Evolutionary conservation across 2,888 invertebrate species (phyloP).

Genomic region (Imbricaverruca yamaguchii): DNA sequence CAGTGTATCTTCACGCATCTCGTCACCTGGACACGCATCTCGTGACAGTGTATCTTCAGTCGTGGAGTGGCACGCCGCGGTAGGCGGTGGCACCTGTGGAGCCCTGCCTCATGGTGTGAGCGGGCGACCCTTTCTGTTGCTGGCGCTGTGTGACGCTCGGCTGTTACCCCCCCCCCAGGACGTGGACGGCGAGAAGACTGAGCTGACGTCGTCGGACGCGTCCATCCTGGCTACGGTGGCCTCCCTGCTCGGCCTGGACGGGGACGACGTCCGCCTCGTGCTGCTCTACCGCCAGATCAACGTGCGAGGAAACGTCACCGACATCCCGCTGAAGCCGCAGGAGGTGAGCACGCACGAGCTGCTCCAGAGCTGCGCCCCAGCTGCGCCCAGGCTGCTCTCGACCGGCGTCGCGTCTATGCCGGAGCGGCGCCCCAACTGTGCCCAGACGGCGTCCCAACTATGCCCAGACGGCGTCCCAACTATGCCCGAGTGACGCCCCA

Average conservation of each 20-base stretch:
- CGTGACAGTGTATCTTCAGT: no score
- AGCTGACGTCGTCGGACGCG: conserved; percentile 60
- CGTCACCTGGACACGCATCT: no score
- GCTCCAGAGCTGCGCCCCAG: neutral
- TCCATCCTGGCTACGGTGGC: conserved; percentile 65
- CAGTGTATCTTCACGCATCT: no score
- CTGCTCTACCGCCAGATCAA: conserved; percentile 72
- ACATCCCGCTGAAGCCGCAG: conserved; percentile 81
- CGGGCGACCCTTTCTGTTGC: neutral
- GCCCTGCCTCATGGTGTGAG: neutral
- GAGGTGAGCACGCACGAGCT: conserved; percentile 42
- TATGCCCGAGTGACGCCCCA: no score
- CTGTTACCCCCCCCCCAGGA: conserved; percentile 45
- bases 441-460: no score
- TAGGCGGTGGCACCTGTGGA: no score
- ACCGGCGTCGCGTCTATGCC: no score
- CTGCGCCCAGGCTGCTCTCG: no score
- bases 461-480: no score
- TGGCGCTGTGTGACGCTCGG: neutral
- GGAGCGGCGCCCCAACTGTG: no score
- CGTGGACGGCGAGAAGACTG: conserved; percentile 76
- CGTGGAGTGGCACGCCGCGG: no score
- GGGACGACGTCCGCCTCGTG: conserved; percentile 66
- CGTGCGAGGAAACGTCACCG: conserved; percentile 84
- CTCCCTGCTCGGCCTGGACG: conserved; percentile 63